Evolutionary conservation across 30 jellyfish, hydroid and myxozoan species (phyloP).

Genomic region (Chrysaora quinquecirrha): DNA sequence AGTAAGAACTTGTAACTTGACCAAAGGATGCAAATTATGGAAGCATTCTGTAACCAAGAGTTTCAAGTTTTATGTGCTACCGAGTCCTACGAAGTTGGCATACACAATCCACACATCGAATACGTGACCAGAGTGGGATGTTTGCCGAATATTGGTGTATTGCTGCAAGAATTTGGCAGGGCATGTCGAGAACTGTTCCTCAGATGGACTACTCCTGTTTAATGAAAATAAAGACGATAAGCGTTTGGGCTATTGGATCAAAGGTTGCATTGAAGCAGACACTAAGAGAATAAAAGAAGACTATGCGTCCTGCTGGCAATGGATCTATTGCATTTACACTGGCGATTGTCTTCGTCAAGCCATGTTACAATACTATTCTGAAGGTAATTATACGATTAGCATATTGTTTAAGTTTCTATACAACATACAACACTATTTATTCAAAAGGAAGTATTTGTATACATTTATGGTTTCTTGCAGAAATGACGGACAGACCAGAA

Average conservation of each 20-base stretch:
- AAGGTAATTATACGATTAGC: not conserved
- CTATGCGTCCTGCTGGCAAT: slow-evolving; percentile 10
- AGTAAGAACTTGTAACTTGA: not conserved
- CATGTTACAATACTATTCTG: not conserved
- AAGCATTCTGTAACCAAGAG: slow-evolving; percentile 3
- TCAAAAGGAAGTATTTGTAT: not conserved
- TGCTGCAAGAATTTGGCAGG: slow-evolving; percentile 9
- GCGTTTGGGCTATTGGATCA: not conserved
- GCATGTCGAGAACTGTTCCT: not conserved
- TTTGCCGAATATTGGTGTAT: not conserved
- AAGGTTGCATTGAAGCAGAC: slow-evolving; percentile 2
- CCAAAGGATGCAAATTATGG: not conserved
- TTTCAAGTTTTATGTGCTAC: not conserved
- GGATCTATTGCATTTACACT: slow-evolving; percentile 11
- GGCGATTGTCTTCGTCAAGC: slow-evolving; percentile 8
- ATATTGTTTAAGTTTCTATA: not conserved
- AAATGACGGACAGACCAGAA: not conserved
- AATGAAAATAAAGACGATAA: slow-evolving; percentile 4
- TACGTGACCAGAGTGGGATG: not conserved
- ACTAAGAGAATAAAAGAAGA: not conserved
- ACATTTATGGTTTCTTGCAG: not conserved
- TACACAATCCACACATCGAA: slow-evolving; percentile 1
- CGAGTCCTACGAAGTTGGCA: slow-evolving; percentile 9
- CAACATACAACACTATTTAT: not conserved
- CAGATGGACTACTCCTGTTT: not conserved